phyloP scores from a whole-genome alignment of 2,113 vertebrate species.

The Rhipidura dahli region DNA sequence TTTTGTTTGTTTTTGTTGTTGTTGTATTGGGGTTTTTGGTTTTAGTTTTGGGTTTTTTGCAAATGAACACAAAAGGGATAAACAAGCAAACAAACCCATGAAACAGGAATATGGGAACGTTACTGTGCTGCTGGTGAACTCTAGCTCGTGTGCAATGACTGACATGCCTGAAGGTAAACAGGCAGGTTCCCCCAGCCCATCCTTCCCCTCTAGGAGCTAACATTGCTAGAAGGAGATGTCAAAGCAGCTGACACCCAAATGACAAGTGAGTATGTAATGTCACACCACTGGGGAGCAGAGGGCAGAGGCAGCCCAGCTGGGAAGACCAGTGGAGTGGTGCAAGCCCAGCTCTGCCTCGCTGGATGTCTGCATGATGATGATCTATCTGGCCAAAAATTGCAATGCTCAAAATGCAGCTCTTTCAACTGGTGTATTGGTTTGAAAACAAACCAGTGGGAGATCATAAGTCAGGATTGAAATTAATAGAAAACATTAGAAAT shows the following conservation, averaged over 20 bases:
- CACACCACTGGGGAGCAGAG: neutral
- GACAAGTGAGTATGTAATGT: neutral
- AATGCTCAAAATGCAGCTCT: rapidly evolving
- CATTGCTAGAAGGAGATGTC: neutral
- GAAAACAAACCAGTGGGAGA: too few relatives aligned
- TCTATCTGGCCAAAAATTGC: neutral
- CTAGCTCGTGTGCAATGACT: neutral
- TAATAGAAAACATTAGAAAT: too few relatives aligned
- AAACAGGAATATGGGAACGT: neutral
- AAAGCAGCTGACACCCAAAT: neutral
- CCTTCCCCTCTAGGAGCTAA: neutral
- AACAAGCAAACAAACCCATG: neutral
- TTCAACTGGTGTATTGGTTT: too few relatives aligned
- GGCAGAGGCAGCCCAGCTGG: neutral
- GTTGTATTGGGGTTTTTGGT: neutral
- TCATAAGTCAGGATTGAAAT: too few relatives aligned
- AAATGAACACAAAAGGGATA: neutral
- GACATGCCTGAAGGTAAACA: neutral
- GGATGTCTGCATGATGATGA: neutral
- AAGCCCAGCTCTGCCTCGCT: neutral
- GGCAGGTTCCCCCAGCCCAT: neutral
- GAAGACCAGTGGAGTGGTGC: neutral
- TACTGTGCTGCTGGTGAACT: neutral
- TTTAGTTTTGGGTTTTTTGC: neutral
- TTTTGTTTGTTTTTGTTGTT: neutral